Conservation (phyloP, 2,113 vertebrate species). For the Gavialis gangeticus region DNA sequence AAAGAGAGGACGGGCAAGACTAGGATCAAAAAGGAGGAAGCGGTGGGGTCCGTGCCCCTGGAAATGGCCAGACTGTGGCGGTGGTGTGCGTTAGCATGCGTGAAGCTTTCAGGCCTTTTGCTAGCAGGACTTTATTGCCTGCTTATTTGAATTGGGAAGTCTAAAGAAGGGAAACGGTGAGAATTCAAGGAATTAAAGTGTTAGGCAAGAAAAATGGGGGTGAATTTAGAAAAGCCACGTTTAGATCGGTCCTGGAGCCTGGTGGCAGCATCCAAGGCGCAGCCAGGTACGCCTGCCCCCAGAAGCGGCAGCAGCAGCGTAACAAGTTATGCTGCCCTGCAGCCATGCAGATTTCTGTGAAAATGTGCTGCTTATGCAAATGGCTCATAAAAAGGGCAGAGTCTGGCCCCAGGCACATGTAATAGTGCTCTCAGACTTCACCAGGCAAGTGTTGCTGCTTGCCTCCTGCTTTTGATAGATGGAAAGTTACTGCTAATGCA, state of each 20-base stretch:
- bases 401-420: conserved; percentile 51
- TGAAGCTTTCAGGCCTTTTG: neutral
- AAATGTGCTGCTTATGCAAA: conserved; percentile 64
- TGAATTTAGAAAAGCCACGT: neutral
- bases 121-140: neutral
- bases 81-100: fast-evolving
- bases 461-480: conserved; percentile 32
- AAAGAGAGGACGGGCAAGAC: neutral
- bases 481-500: conserved; percentile 36
- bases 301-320: neutral
- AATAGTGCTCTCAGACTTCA: conserved; percentile 60
- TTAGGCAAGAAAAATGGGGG: too few relatives aligned
- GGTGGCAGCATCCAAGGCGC: neutral
- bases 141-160: neutral
- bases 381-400: conserved; percentile 57
- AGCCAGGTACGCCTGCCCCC: neutral
- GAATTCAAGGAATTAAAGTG: neutral
- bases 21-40: neutral
- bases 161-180: neutral
- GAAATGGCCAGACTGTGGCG: neutral
- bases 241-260: conserved; percentile 14
- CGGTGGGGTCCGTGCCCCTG: neutral
- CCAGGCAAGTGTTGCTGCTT: conserved; percentile 58
- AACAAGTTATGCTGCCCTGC: neutral
- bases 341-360: conserved; percentile 40